Evolutionary conservation across 2,113 vertebrate genomes (phyloP).

Genomic region (Calidris pygmaea): DNA sequence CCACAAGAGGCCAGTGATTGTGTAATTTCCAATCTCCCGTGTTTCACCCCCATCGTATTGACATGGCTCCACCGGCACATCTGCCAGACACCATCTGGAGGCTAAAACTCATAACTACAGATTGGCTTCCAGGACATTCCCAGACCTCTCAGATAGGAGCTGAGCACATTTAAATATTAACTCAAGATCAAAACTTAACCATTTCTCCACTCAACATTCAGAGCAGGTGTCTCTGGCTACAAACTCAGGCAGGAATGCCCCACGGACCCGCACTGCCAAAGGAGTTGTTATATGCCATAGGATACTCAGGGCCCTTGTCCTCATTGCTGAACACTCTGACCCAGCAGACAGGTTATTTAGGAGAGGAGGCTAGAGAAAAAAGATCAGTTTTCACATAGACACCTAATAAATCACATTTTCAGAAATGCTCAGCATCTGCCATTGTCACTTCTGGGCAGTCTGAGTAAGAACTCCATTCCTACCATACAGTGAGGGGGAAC

Average conservation of each 20-base stretch:
- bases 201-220: background rate
- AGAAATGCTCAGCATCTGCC: background rate
- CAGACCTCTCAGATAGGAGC: background rate
- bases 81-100: constrained; percentile 12
- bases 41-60: background rate
- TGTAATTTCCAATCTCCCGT: background rate
- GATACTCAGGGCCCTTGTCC: background rate
- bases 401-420: background rate
- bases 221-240: background rate
- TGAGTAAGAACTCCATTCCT: background rate
- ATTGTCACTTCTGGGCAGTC: background rate
- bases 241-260: background rate
- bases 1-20: constrained; percentile 15
- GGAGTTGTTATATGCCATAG: background rate
- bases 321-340: background rate
- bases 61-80: background rate
- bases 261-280: background rate
- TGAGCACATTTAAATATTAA: background rate
- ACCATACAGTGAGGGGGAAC: background rate
- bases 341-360: background rate
- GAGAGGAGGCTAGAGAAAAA: background rate
- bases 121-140: background rate
- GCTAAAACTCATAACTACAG: background rate
- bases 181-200: background rate
- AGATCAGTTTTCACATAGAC: background rate